Conservation (phyloP, 2,113 vertebrate genomes). For the Platysternon megacephalum region DNA sequence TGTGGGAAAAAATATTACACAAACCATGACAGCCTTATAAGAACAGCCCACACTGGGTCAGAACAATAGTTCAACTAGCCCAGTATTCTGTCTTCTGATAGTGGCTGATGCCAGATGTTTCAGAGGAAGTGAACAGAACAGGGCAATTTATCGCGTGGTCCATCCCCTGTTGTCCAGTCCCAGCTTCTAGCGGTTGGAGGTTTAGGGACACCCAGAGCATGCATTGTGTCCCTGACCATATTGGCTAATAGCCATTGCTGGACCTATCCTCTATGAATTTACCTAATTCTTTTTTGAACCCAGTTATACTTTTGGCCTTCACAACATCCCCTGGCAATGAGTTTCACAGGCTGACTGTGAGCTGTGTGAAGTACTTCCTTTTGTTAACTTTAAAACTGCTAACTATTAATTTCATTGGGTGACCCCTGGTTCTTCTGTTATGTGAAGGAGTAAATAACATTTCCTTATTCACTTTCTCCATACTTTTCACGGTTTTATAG, state of each 20-base stretch:
- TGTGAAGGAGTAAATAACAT: background rate
- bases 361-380: background rate
- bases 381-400: background rate
- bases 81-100: background rate
- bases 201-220: background rate
- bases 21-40: background rate
- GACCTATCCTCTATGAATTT: background rate
- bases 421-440: background rate
- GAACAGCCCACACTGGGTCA: background rate
- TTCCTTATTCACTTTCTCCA: background rate
- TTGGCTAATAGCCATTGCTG: background rate
- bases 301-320: background rate
- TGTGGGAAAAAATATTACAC: background rate
- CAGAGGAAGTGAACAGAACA: background rate
- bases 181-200: background rate
- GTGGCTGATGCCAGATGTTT: background rate
- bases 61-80: background rate
- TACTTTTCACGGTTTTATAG: background rate
- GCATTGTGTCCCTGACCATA: background rate
- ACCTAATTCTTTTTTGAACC: background rate
- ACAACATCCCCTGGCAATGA: background rate
- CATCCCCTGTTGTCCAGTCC: background rate
- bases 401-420: background rate
- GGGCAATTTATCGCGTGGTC: background rate
- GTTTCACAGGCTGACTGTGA: background rate